These are phyloP conservation scores for Thecocarcelia acutangulata DNA, from an alignment of 2,888 invertebrate species.

Conservation along the genomic window DNA sequence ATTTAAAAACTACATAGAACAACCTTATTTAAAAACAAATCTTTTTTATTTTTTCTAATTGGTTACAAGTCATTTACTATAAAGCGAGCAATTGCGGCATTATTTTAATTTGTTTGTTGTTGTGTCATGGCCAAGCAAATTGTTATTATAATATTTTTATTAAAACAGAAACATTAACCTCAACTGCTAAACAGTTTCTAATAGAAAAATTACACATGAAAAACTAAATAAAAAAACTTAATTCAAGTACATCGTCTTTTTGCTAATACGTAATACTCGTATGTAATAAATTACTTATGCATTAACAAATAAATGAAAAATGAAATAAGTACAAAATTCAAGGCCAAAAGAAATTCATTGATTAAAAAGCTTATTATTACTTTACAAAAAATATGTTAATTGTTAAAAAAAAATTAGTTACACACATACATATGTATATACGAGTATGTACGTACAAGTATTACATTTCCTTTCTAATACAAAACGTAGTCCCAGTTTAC, in stretches of 20 bases:
- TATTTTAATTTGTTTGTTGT: neutral
- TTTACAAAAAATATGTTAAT: too few species aligned
- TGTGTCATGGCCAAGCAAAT: slow-evolving; percentile 5
- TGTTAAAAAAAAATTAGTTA: too few species aligned
- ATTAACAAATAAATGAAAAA: neutral
- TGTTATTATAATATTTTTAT: slow-evolving; percentile 38
- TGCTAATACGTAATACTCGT: neutral
- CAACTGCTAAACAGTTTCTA: slow-evolving; percentile 28
- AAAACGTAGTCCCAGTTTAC: too few species aligned
- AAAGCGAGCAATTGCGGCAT: too few species aligned
- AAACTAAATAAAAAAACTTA: slow-evolving; percentile 6
- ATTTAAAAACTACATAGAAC: too few species aligned
- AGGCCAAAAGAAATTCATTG: slow-evolving; percentile 46
- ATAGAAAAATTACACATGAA: slow-evolving; percentile 30
- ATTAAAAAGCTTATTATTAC: slow-evolving; percentile 7
- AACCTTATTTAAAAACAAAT: too few species aligned
- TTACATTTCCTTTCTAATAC: too few species aligned
- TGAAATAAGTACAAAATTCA: slow-evolving; percentile 13
- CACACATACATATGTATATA: too few species aligned
- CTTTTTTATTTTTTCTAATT: too few species aligned
- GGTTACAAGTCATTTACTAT: too few species aligned
- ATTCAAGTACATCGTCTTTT: slow-evolving; percentile 18
- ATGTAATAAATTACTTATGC: too few species aligned
- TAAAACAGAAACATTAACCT: slow-evolving; percentile 20
- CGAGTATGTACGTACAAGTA: too few species aligned